Conservation (phyloP, 2,797 vertebrate species). For the Champsocephalus esox region DNA sequence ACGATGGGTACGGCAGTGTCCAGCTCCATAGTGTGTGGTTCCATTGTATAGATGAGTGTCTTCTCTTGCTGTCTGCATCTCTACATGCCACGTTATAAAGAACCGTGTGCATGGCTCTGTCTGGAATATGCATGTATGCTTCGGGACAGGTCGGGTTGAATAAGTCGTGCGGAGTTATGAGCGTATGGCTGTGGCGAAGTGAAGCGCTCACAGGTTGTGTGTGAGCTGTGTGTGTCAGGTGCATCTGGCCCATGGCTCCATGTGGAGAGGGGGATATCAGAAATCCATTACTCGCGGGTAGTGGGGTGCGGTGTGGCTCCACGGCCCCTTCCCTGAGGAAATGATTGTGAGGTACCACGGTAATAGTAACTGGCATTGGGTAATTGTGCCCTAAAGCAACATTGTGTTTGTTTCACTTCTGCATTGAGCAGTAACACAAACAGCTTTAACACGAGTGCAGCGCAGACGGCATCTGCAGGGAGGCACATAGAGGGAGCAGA, state of each 20-base stretch:
- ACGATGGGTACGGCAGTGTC: no score
- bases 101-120: background rate
- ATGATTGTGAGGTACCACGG: constrained; percentile 57
- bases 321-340: constrained; percentile 46
- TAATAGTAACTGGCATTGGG: constrained; percentile 79
- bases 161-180: constrained; percentile 41
- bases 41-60: constrained; percentile 3
- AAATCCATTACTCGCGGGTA: constrained; percentile 63
- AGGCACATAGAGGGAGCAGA: constrained; percentile 10
- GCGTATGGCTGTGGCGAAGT: constrained; percentile 38
- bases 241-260: constrained; percentile 55
- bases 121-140: constrained; percentile 20
- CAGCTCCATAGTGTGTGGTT: no score
- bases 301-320: constrained; percentile 45
- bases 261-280: constrained; percentile 68
- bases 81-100: background rate
- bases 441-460: constrained; percentile 54
- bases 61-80: constrained; percentile 12
- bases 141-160: constrained; percentile 37
- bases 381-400: constrained; percentile 82
- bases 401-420: constrained; percentile 70
- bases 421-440: constrained; percentile 72
- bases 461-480: constrained; percentile 12
- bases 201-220: constrained; percentile 42
- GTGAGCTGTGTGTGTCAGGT: constrained; percentile 54